phyloP scores from a whole-genome alignment of 1,140 invertebrate species.

The Ridgeia piscesae region DNA sequence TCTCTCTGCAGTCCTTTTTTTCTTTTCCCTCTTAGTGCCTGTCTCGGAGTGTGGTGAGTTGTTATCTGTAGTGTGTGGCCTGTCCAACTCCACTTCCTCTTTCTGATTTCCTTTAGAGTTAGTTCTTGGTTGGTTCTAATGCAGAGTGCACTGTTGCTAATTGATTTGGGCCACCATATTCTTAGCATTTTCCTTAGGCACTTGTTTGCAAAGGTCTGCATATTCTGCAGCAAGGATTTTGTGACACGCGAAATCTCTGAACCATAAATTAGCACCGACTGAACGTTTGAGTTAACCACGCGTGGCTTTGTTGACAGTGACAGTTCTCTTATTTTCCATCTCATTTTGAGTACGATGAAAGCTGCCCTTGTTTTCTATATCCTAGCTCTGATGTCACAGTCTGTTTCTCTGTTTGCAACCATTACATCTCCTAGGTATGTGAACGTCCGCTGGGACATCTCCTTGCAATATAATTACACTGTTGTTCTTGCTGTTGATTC shows the following conservation, averaged over 20 bases:
- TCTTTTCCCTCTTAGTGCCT: neutral
- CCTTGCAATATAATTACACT: neutral
- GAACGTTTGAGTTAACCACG: too few species aligned
- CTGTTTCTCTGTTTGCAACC: neutral
- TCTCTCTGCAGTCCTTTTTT: neutral
- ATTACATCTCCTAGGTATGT: neutral
- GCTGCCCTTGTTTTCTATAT: too few species aligned
- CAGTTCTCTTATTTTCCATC: too few species aligned
- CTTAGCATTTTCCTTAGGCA: too few species aligned
- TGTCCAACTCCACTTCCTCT: neutral
- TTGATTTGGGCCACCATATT: neutral
- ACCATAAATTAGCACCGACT: too few species aligned
- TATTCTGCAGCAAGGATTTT: too few species aligned
- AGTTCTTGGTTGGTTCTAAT: neutral
- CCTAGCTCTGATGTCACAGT: neutral
- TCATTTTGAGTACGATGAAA: too few species aligned
- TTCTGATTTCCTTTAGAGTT: neutral
- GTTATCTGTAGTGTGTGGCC: neutral
- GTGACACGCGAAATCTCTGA: too few species aligned
- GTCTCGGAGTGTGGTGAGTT: neutral
- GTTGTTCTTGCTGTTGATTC: neutral
- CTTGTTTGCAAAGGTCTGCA: too few species aligned
- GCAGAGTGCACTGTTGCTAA: neutral
- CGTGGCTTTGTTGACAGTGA: too few species aligned
- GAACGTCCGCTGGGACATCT: neutral